Base-by-base conservation (phyloP, 2,113 vertebrate genomes). In the Patagioenas fasciata region DNA sequence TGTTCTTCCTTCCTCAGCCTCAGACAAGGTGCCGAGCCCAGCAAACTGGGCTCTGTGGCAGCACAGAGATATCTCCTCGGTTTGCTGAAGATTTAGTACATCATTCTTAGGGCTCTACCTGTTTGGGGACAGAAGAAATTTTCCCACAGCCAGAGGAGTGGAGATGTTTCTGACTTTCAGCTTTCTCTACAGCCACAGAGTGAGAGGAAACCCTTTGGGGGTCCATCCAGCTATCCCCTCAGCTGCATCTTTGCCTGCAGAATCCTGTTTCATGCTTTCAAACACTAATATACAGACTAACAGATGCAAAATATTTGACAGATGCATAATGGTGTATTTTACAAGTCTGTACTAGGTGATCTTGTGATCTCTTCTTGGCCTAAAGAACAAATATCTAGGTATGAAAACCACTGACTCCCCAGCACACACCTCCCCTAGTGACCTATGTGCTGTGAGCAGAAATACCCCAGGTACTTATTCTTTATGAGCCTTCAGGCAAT, bases 401-500 rank as follows among this genome's bases (percentile, higher is more conserved):
- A 72, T 19, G 66, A 90, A 89, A 77, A 50, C 71, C 79, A 77
- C 3, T 24, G 62, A 34, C 54, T 70, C 10, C 54, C 50, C 58
- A 42, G 2, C 57, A 77, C n/a, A 31, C 4, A 26, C 50, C 51
- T 86, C 72, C 80, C 79, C 80, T 34, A 38, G 80, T 28, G 32
- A 87, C 85, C 65, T 84, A 11, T 5, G 3, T 14, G 61, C 81
- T 90, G 60, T 53, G 61, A 89, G 67, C 70, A 91, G 60, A 93
- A 81, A 58, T 15, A 71, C 77, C 69, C 61, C 54, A 80, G 85
- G 31, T 85, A 58, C 82, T 70, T 15, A 31, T 1, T 28, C 57
- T 64, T 95, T 70, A 61, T 67, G 71, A 89, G 77, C 66, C 58
- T 71, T 88, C 50, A 48, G 80, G 71, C 60, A 93, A 95, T 58